Evolutionary conservation across 2,113 vertebrate genomes (phyloP).

Genomic region (Girardinichthys multiradiatus): DNA sequence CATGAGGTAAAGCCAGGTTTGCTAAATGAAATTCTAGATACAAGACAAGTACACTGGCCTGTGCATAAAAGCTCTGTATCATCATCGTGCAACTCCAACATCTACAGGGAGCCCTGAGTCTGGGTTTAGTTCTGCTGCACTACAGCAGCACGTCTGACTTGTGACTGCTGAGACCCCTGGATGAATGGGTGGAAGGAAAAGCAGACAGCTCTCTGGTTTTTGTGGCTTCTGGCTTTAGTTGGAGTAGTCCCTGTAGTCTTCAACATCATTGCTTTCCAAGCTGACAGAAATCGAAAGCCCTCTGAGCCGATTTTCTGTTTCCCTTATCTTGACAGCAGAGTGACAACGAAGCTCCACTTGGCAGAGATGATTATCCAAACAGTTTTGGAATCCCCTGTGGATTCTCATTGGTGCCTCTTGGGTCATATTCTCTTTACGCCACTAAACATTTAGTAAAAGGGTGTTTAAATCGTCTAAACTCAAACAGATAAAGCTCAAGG

Average conservation of each 20-base stretch:
- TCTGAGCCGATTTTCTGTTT: conserved; percentile 2
- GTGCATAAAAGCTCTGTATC: conserved; percentile 34
- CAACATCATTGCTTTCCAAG: conserved; percentile 19
- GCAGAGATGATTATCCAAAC: conserved; percentile 10
- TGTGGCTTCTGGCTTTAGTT: conserved; percentile 28
- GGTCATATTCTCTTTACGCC: not conserved
- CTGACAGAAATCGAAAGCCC: conserved; percentile 21
- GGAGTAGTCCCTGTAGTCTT: conserved; percentile 34
- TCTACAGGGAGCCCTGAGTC: conserved; percentile 35
- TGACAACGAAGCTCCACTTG: conserved; percentile 18
- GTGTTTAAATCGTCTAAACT: not conserved
- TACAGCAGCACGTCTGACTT: conserved; percentile 28
- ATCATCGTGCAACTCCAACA: conserved; percentile 21
- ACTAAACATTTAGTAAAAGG: not conserved
- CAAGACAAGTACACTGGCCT: conserved; percentile 18
- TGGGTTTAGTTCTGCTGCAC: conserved; percentile 35
- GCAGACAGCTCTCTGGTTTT: conserved; percentile 25
- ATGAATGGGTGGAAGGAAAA: conserved; percentile 39
- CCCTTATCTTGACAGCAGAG: conserved; percentile 1
- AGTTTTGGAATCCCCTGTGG: conserved; percentile 3
- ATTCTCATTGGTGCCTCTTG: not conserved
- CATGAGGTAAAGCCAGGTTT: conserved; percentile 15
- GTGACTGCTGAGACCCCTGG: conserved; percentile 40
- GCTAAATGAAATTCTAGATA: conserved; percentile 41
- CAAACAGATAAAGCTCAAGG: not conserved